These are phyloP conservation scores for human DNA, from an alignment of 2,113 vertebrate species.

Conservation along the genomic window DNA sequence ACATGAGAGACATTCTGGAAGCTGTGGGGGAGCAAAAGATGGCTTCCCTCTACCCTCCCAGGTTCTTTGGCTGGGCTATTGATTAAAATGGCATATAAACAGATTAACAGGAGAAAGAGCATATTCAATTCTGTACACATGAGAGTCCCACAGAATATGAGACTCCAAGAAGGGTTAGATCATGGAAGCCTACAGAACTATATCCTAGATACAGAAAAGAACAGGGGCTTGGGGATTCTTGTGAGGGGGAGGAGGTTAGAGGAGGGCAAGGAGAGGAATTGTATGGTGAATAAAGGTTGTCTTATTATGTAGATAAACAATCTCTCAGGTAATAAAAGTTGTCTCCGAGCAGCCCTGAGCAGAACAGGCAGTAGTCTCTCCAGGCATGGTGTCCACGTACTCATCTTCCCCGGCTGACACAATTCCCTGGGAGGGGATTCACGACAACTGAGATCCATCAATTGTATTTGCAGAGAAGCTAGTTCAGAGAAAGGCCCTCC, in stretches of 20 bases:
- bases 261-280: not conserved
- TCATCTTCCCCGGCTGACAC: not conserved
- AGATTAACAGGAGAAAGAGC: not conserved
- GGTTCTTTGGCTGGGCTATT: not conserved
- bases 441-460: not conserved
- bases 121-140: not conserved
- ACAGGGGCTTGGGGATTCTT: not conserved
- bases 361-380: not conserved
- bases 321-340: not conserved
- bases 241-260: not conserved
- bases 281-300: not conserved
- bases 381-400: not conserved
- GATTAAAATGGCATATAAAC: not conserved
- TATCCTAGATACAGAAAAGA: not conserved
- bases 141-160: not conserved
- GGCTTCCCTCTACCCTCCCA: not conserved
- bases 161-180: not conserved
- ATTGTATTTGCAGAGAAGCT: not conserved
- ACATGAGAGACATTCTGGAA: slow-evolving; percentile 48
- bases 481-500: not conserved
- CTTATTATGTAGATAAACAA: not conserved
- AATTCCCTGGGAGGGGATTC: not conserved
- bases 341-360: not conserved
- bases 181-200: not conserved
- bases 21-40: not conserved